Conservation (phyloP, 2,888 invertebrate species). For the Lepetodrilus schrolli region DNA sequence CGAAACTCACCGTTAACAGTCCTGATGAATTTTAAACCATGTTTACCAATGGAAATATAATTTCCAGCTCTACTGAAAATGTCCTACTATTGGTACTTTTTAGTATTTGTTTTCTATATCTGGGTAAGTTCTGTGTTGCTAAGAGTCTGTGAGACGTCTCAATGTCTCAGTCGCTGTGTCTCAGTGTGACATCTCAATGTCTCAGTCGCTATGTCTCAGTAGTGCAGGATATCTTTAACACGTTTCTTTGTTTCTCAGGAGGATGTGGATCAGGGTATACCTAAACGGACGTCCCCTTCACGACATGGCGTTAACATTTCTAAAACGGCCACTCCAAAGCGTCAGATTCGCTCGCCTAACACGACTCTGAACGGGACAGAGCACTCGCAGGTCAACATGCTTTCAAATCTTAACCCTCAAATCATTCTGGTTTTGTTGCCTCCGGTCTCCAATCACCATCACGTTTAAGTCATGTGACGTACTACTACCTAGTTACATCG, state of each 20-base stretch:
- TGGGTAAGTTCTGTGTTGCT: neutral
- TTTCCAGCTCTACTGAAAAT: too few species aligned
- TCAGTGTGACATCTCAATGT: neutral
- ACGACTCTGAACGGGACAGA: constrained; percentile 11
- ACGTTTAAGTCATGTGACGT: too few species aligned
- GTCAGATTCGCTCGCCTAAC: constrained; percentile 18
- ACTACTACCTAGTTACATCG: too few species aligned
- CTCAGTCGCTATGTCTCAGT: neutral
- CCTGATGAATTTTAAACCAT: too few species aligned
- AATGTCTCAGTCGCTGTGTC: neutral
- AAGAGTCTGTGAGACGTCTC: neutral
- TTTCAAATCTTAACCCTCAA: neutral
- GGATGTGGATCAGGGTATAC: constrained; percentile 20
- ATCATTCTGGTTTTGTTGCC: neutral
- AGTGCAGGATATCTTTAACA: neutral
- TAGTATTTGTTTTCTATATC: neutral
- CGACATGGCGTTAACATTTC: constrained; percentile 4
- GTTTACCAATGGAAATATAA: too few species aligned
- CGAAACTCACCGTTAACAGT: too few species aligned
- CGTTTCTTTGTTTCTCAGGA: neutral
- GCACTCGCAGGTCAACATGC: neutral
- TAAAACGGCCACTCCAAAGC: constrained; percentile 1
- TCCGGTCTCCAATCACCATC: too few species aligned
- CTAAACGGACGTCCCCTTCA: constrained; percentile 12
- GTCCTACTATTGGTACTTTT: neutral